Base-by-base conservation (phyloP, 1,140 invertebrate genomes). In the Diachasma alloeum region DNA sequence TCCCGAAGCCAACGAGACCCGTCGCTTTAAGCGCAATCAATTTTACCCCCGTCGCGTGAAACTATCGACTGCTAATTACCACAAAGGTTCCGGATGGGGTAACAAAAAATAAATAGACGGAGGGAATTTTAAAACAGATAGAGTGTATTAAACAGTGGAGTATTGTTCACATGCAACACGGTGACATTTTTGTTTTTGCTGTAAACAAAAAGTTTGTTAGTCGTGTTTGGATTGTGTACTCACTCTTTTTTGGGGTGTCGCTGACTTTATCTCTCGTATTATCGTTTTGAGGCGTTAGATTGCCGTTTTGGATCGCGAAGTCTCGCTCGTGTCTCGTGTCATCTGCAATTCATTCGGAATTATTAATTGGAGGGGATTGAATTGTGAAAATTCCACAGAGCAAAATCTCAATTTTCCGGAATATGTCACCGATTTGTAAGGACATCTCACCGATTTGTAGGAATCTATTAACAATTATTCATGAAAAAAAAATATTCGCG, bases 61-160 rank as follows among this genome's bases (percentile, higher is more conserved):
- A 56, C 42, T 44, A 75, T 75, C 66, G 73, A 74, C 37, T 69
- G 44, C 44, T 69, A 68, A 68, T 75, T 75, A 75, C 74, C 63
- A 75, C 44, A 24, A 75, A 22, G 66, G 44, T n/a, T 42, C 26
- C 44, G 46, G n/a, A 68, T 19, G 31, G 42, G 53, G 39, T 68
- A 39, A 75, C 46, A 75, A 67, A 67, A 39, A 74, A 74, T 44
- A 74, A 39, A 74, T 13, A 24, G 31, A 39, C 8, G 11, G 22
- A 15, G 26, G 15, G 13, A 10, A 71, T 69, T 39, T 39, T 46
- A 44, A 44, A 19, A 42, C 19, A 44, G 6, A 26, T 6, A 48
- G 39, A 2, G 39, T 42, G 13, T 42, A 31, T 31, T 31, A 24
- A 63, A 63, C 59, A 63, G 59, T 1, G 24, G 19, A 26, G 46